Evolutionary conservation across 2,888 invertebrate species (phyloP).

Genomic region (Orchesella flavescens): DNA sequence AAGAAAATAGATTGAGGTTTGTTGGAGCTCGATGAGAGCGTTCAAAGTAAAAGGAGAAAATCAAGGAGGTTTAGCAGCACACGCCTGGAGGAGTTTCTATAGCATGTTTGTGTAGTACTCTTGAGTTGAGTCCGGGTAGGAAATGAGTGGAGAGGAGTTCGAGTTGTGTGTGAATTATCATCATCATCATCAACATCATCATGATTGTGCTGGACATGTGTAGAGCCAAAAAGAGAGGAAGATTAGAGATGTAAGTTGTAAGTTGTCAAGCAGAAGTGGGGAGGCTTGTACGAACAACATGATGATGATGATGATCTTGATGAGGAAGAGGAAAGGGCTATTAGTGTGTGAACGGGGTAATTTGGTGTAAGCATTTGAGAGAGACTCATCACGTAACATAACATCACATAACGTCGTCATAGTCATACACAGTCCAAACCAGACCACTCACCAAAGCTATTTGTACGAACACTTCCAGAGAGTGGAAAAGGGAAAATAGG

Average conservation of each 20-base stretch:
- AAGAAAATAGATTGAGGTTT: neutral
- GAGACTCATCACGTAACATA: conserved; percentile 29
- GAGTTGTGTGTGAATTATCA: conserved; percentile 38
- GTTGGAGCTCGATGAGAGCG: neutral
- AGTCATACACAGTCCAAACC: conserved; percentile 3
- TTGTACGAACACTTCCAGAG: conserved; percentile 20
- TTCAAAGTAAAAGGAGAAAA: neutral
- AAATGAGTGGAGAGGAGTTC: conserved; percentile 21
- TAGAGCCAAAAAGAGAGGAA: conserved; percentile 40
- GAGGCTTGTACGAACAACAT: conserved; percentile 53
- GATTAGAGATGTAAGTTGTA: conserved; percentile 37
- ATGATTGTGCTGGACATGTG: conserved; percentile 49
- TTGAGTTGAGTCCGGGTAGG: too few relatives aligned
- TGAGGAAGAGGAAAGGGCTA: conserved; percentile 67
- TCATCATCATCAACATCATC: neutral
- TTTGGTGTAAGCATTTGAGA: conserved; percentile 66
- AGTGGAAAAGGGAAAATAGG: neutral
- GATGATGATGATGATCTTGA: conserved; percentile 61
- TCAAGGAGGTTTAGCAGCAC: conserved; percentile 22
- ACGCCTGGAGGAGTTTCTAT: conserved; percentile 45
- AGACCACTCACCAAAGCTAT: conserved; percentile 37
- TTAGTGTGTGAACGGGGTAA: conserved; percentile 69
- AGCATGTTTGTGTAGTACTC: conserved; percentile 12
- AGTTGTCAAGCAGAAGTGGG: conserved; percentile 59
- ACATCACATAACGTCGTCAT: conserved; percentile 11